phyloP scores from a whole-genome alignment of 2,113 vertebrate genomes.

The Brachyistius frenatus region DNA sequence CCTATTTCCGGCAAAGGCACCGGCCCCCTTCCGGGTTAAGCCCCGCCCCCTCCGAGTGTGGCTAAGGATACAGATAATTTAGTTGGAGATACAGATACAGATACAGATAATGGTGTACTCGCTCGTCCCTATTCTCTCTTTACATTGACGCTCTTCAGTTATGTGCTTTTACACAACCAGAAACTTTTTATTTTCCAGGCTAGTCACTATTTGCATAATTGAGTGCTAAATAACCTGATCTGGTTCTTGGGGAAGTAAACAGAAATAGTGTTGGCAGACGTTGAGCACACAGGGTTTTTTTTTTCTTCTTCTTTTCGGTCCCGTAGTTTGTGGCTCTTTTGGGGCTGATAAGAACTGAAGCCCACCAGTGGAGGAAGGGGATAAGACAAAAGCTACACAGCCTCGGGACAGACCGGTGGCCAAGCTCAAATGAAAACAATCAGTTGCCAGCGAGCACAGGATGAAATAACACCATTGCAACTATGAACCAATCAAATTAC shows the following conservation, averaged over 20 bases:
- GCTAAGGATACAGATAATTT: too few relatives aligned
- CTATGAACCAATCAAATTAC: not conserved
- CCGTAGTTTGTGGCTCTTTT: conserved; percentile 11
- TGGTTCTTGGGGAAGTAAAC: not conserved
- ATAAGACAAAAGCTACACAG: conserved; percentile 13
- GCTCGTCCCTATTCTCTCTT: too few relatives aligned
- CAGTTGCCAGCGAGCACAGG: not conserved
- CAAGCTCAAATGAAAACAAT: conserved; percentile 6
- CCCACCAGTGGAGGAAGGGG: conserved; percentile 24
- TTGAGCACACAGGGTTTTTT: not conserved
- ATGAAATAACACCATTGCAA: not conserved
- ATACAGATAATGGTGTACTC: too few relatives aligned
- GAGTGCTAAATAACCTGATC: not conserved
- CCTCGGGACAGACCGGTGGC: not conserved
- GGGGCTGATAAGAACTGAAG: not conserved
- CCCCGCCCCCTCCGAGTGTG: too few relatives aligned
- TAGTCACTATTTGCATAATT: not conserved
- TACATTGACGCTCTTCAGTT: too few relatives aligned
- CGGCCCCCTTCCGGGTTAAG: too few relatives aligned
- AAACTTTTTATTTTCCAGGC: not conserved
- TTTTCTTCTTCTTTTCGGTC: not conserved
- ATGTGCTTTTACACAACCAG: too few relatives aligned
- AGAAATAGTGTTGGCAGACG: not conserved
- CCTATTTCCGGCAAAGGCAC: too few relatives aligned
- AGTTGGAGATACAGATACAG: too few relatives aligned